A percentile compares a stretch with the other conserved stretches of the same genome.
Conservation (phyloP, 2,113 vertebrate species). For the Dissostichus mawsoni region DNA sequence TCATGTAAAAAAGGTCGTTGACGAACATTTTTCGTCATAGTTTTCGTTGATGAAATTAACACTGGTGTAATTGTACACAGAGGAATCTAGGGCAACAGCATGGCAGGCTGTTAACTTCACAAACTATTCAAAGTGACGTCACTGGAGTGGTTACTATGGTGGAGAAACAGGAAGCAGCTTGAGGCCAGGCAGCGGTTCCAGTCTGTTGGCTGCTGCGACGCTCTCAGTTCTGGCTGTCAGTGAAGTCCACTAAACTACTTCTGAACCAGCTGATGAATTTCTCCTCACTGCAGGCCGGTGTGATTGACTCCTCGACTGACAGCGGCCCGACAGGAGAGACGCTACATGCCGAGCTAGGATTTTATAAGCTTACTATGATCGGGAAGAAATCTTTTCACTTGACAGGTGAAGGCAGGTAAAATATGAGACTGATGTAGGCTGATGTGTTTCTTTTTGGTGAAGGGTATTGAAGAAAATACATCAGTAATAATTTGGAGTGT, state of each 20-base stretch:
- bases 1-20: too few relatives aligned
- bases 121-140: neutral
- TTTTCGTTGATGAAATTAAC: too few relatives aligned
- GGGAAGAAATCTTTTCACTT: neutral
- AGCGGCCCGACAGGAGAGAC: neutral
- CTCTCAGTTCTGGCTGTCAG: neutral
- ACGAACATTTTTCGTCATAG: too few relatives aligned
- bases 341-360: neutral
- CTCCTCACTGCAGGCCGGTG: neutral
- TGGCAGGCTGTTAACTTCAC: neutral
- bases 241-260: neutral
- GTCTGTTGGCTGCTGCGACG: neutral
- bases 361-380: neutral
- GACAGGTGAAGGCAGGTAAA: neutral
- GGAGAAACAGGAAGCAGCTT: neutral
- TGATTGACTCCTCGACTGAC: neutral
- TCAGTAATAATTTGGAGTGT: neutral
- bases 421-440: neutral
- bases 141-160: neutral
- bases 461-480: neutral
- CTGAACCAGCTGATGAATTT: neutral
- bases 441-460: neutral
- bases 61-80: neutral
- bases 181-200: neutral
- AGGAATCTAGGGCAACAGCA: neutral